These are phyloP conservation scores for Laupala kohalensis DNA, from an alignment of 1,140 invertebrate genomes.

Conservation along the genomic window DNA sequence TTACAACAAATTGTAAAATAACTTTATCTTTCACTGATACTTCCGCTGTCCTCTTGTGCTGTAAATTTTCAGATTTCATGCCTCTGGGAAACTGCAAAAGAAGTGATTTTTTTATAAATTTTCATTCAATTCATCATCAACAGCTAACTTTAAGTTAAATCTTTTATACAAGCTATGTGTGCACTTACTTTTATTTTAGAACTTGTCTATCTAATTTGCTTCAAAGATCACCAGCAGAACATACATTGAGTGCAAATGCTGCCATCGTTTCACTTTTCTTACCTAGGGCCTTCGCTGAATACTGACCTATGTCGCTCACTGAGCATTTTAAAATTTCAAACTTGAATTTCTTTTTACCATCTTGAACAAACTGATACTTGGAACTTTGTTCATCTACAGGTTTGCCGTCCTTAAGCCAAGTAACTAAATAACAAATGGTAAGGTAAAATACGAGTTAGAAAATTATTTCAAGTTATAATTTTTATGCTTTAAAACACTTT, in stretches of 20 bases:
- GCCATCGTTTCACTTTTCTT: conserved; percentile 68
- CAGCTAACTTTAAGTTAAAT: not conserved
- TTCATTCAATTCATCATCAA: not conserved
- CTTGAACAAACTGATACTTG: conserved; percentile 68
- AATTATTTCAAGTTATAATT: not conserved
- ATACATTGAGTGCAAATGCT: conserved; percentile 77
- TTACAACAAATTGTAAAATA: not conserved
- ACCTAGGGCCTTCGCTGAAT: conserved; percentile 71
- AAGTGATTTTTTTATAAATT: too few relatives aligned
- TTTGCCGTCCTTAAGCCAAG: conserved; percentile 86
- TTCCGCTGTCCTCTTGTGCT: not conserved
- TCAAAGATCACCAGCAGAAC: conserved; percentile 16
- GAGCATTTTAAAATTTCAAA: conserved; percentile 57
- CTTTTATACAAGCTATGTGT: not conserved
- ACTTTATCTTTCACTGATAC: not conserved
- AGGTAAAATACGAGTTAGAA: too few relatives aligned
- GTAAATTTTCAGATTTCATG: not conserved
- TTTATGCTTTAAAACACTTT: not conserved
- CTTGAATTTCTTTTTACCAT: conserved; percentile 60
- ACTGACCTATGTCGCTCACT: conserved; percentile 76
- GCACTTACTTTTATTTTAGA: not conserved
- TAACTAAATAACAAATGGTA: conserved; percentile 30
- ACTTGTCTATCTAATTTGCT: not conserved
- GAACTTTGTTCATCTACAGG: conserved; percentile 60
- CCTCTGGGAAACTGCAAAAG: not conserved